Conservation (phyloP, 37 sponge, comb jelly and placozoan genomes). For the Lycopodina hypogea region DNA sequence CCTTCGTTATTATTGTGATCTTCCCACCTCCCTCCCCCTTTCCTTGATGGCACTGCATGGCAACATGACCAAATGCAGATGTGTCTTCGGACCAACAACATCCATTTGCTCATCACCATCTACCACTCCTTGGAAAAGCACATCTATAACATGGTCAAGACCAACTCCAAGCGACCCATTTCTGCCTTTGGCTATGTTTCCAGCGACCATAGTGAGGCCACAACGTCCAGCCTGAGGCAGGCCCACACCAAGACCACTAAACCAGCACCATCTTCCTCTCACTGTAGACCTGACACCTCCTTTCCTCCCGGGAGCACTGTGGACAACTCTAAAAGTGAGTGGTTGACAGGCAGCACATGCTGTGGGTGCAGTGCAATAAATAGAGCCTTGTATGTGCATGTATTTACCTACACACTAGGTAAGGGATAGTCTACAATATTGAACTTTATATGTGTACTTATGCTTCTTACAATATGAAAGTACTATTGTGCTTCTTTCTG, state of each 20-base stretch:
- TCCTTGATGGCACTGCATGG: background rate
- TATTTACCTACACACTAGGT: too few species aligned
- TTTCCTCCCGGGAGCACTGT: background rate
- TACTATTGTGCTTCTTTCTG: too few species aligned
- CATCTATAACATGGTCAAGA: slow-evolving; percentile 20
- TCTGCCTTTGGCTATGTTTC: slow-evolving; percentile 48
- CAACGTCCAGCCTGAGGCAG: background rate
- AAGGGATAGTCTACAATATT: too few species aligned
- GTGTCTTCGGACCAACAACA: slow-evolving; percentile 75
- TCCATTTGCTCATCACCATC: slow-evolving; percentile 47
- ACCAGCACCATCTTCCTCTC: background rate
- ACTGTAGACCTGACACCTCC: background rate
- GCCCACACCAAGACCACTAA: background rate
- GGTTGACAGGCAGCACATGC: background rate
- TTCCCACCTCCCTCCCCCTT: background rate
- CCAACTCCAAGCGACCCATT: background rate
- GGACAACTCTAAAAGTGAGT: too few species aligned
- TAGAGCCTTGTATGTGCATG: background rate
- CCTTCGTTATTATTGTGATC: too few species aligned
- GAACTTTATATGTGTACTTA: too few species aligned
- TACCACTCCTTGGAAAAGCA: slow-evolving; percentile 52
- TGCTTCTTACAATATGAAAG: too few species aligned
- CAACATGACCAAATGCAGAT: slow-evolving; percentile 28
- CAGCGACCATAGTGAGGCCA: slow-evolving; percentile 20
- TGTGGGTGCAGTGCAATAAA: background rate